Evolutionary conservation across 2,113 vertebrate genomes (phyloP).

Genomic region (Ranitomeya imitator): DNA sequence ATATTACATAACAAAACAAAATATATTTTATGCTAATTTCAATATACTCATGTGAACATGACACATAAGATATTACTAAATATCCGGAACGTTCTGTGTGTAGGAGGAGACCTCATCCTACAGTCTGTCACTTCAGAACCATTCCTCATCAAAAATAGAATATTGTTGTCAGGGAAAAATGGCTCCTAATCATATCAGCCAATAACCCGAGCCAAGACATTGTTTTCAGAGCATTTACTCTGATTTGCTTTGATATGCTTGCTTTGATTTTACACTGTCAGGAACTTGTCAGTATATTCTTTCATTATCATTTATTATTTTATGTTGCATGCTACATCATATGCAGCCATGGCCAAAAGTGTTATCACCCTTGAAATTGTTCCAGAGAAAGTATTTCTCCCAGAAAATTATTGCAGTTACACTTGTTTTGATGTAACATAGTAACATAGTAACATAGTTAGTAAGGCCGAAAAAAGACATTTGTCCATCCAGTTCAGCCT

Average conservation of each 20-base stretch:
- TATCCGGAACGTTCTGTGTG: background rate
- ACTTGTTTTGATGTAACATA: no score
- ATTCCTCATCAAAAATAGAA: constrained; percentile 1
- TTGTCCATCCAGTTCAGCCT: no score
- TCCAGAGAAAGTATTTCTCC: no score
- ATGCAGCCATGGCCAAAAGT: no score
- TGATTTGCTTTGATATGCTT: background rate
- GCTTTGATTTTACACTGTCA: no score
- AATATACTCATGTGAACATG: background rate
- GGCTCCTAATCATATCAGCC: background rate
- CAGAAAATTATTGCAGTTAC: no score
- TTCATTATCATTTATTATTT: background rate
- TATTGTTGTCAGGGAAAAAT: background rate
- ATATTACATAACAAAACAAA: background rate
- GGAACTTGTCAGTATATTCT: no score
- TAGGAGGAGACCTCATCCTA: constrained; percentile 1
- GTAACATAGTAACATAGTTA: no score
- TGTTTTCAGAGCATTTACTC: background rate
- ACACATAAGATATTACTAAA: background rate
- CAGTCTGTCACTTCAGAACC: background rate
- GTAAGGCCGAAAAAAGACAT: no score
- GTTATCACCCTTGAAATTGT: no score
- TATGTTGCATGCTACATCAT: background rate
- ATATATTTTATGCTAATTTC: background rate
- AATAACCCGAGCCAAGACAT: background rate